phyloP scores from a whole-genome alignment of 2,113 vertebrate species.

The Hassar affinis region DNA sequence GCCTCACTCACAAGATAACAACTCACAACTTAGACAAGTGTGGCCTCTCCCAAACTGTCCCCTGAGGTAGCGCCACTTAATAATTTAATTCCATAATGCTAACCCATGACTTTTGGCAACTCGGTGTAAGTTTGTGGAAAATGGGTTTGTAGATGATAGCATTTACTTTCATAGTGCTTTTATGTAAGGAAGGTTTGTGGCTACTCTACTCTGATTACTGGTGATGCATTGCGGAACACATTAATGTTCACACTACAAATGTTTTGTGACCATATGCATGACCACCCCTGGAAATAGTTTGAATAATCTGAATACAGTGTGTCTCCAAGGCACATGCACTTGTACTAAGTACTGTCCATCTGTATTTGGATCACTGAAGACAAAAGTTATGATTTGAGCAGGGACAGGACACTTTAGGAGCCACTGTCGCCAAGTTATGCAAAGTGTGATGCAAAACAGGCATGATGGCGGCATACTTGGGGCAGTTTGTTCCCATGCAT shows the following conservation, averaged over 20 bases:
- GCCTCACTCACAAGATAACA: no score
- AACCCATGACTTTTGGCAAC: no score
- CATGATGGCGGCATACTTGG: neutral
- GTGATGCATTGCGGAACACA: neutral
- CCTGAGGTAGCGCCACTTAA: no score
- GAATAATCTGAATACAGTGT: neutral
- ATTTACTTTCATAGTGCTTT: neutral
- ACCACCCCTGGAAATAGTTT: neutral
- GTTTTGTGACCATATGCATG: neutral
- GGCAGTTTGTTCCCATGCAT: neutral
- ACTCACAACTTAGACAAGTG: no score
- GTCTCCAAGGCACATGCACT: neutral
- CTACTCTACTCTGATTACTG: neutral
- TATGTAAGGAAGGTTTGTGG: neutral
- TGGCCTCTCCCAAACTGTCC: no score
- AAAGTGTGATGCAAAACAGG: neutral
- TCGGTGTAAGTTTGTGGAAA: no score
- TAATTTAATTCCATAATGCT: no score
- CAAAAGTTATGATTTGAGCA: neutral
- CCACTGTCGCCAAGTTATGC: neutral
- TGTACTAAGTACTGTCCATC: neutral
- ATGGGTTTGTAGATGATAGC: neutral
- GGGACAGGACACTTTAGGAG: neutral
- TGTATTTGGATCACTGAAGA: slow-evolving; percentile 1
- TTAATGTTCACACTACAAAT: neutral